Conservation (phyloP, 2,888 invertebrate genomes). For the Drosophila vallismaia region DNA sequence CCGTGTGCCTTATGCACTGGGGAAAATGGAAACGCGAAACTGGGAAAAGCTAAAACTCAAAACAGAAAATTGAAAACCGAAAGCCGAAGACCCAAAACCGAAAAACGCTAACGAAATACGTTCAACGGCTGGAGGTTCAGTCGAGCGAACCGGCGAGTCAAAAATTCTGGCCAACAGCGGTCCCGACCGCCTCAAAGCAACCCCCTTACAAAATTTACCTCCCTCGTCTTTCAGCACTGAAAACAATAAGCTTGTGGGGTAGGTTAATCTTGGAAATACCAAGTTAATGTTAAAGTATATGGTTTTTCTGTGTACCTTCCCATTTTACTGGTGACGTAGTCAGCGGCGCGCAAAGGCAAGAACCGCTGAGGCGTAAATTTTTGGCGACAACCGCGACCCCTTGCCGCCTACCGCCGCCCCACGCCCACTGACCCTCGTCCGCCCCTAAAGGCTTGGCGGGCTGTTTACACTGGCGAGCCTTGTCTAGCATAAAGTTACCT, state of each 20-base stretch:
- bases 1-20: slow-evolving; percentile 61
- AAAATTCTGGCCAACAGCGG: slow-evolving; percentile 62
- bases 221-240: neutral
- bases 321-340: slow-evolving; percentile 24
- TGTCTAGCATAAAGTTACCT: slow-evolving; percentile 49
- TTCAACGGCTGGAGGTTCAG: slow-evolving; percentile 45
- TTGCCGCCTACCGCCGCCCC: neutral
- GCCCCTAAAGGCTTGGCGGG: slow-evolving; percentile 31
- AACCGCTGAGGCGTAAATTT: slow-evolving; percentile 52
- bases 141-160: slow-evolving; percentile 70
- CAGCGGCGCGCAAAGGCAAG: slow-evolving; percentile 47
- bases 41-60: neutral
- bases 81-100: slow-evolving; percentile 6
- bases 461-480: slow-evolving; percentile 64
- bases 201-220: slow-evolving; percentile 6
- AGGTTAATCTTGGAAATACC: too few species aligned
- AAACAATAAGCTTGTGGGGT: neutral
- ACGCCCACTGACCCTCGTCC: neutral
- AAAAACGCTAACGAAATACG: slow-evolving; percentile 43
- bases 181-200: slow-evolving; percentile 25
- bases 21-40: slow-evolving; percentile 12
- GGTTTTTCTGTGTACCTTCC: slow-evolving; percentile 3
- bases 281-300: neutral
- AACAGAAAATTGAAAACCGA: neutral
- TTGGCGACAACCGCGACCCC: slow-evolving; percentile 38